These are phyloP conservation scores for Masticophis lateralis DNA, from an alignment of 2,797 vertebrate species.

Conservation along the genomic window DNA sequence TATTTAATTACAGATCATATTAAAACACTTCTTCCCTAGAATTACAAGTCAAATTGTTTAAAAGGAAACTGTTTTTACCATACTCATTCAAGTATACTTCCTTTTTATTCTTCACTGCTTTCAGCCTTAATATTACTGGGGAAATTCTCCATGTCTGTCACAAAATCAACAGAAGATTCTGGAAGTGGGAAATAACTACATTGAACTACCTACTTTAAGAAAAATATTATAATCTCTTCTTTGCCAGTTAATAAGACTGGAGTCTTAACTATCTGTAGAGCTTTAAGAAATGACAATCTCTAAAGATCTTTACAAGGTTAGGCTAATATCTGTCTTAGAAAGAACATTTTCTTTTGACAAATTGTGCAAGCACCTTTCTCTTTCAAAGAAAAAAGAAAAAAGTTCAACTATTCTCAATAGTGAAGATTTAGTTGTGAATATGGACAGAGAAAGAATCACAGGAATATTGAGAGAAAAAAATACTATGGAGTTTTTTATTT, in stretches of 20 bases:
- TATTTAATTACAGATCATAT: background rate
- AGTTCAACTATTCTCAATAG: background rate
- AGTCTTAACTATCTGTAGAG: background rate
- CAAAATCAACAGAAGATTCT: background rate
- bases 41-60: background rate
- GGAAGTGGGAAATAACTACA: background rate
- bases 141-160: background rate
- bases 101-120: background rate
- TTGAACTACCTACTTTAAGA: background rate
- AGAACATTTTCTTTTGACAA: background rate
- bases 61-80: background rate
- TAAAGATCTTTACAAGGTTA: background rate
- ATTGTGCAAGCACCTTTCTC: background rate
- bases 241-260: background rate
- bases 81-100: background rate
- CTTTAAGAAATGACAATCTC: background rate
- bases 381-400: background rate
- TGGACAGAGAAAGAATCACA: background rate
- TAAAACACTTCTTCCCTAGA: background rate
- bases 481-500: background rate
- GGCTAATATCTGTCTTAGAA: conserved; percentile 4
- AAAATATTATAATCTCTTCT: background rate
- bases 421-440: background rate
- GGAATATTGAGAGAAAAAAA: background rate
- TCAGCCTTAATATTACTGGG: background rate